phyloP scores from a whole-genome alignment of 2,888 invertebrate species.

The Apodemia duryi region DNA sequence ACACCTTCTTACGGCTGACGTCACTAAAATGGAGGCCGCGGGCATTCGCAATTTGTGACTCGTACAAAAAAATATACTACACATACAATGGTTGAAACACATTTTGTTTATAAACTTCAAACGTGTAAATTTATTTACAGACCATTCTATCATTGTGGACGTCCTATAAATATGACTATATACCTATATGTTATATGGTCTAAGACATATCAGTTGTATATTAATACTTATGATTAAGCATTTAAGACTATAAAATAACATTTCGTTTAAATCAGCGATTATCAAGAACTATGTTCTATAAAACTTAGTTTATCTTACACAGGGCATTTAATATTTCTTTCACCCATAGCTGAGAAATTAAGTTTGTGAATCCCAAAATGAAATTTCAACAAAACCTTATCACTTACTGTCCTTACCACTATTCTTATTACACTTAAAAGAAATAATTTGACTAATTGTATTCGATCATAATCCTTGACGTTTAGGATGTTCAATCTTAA shows the following conservation, averaged over 20 bases:
- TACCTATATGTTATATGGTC: not conserved
- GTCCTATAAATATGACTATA: not conserved
- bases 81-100: not conserved
- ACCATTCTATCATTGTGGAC: not conserved
- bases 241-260: not conserved
- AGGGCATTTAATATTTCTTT: too few relatives aligned
- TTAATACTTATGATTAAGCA: not conserved
- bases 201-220: not conserved
- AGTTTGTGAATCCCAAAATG: too few relatives aligned
- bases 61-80: not conserved
- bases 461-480: constrained; percentile 6
- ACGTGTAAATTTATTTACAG: not conserved
- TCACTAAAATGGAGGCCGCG: too few relatives aligned
- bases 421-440: not conserved
- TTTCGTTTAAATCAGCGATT: too few relatives aligned
- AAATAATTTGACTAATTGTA: constrained; percentile 5
- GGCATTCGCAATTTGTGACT: too few relatives aligned
- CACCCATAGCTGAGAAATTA: not conserved
- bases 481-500: not conserved
- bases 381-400: too few relatives aligned
- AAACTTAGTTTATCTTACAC: too few relatives aligned
- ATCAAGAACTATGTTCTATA: too few relatives aligned
- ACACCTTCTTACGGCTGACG: too few relatives aligned
- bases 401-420: not conserved
- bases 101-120: not conserved